phyloP scores from a whole-genome alignment of 2,797 vertebrate species.

The Scyliorhinus canicula region DNA sequence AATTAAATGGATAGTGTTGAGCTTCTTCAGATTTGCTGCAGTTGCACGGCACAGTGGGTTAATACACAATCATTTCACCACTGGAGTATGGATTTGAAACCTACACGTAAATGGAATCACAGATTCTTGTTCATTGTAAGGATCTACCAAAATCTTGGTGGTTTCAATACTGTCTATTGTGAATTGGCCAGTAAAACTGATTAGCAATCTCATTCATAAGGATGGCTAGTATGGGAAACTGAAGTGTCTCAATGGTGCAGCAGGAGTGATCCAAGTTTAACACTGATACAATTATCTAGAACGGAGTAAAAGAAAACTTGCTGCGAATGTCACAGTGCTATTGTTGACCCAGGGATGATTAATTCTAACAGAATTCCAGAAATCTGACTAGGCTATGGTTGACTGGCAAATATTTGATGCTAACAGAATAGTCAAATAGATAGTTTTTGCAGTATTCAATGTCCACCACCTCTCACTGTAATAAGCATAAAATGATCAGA shows the following conservation, averaged over 20 bases:
- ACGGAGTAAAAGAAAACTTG: background rate
- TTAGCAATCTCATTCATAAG: background rate
- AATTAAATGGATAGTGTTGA: background rate
- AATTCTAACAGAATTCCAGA: background rate
- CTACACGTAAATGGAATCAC: background rate
- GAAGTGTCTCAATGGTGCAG: background rate
- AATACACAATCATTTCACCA: background rate
- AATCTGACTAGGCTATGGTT: background rate
- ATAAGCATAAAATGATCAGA: background rate
- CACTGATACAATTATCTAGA: background rate
- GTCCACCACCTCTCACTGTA: background rate
- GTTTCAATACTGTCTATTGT: background rate
- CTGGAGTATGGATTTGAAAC: background rate
- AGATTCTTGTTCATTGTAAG: background rate
- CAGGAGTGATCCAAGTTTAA: background rate
- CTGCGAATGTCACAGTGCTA: background rate
- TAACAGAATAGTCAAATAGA: background rate
- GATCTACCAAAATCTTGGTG: background rate
- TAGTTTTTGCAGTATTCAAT: background rate
- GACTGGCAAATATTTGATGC: background rate
- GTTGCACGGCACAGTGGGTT: background rate
- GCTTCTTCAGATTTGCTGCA: background rate
- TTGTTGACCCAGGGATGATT: background rate
- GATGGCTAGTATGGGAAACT: background rate
- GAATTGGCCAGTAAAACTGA: background rate